Evolutionary conservation across 2,888 invertebrate genomes (phyloP).

Genomic region (Elysia crispata): DNA sequence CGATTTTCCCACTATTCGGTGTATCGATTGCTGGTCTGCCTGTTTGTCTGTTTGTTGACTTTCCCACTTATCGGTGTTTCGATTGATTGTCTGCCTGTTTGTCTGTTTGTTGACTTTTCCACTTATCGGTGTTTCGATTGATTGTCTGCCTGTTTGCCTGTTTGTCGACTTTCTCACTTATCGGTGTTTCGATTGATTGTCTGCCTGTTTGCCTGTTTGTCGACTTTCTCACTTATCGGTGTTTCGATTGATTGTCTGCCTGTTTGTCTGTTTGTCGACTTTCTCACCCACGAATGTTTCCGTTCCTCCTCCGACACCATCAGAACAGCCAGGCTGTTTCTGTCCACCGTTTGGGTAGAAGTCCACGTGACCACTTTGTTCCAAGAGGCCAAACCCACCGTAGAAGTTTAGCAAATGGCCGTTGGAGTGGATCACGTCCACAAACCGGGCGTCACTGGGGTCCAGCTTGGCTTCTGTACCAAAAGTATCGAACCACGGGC

Average conservation of each 20-base stretch:
- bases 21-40: no score
- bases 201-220: no score
- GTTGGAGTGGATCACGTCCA: conserved; percentile 72
- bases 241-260: neutral
- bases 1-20: no score
- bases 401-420: conserved; percentile 57
- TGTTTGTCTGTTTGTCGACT: neutral
- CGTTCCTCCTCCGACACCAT: conserved; percentile 13
- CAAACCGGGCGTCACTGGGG: conserved; percentile 68
- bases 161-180: neutral
- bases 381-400: conserved; percentile 81
- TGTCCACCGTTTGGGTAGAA: conserved; percentile 94
- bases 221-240: neutral
- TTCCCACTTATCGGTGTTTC: no score
- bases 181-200: neutral
- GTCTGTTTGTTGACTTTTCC: no score
- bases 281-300: neutral
- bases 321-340: conserved; percentile 86
- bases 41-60: no score
- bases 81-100: no score
- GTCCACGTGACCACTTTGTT: conserved; percentile 84
- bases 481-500: conserved; percentile 63
- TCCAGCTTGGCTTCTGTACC: conserved; percentile 61
- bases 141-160: no score
- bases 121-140: no score